Evolutionary conservation across 2,888 invertebrate genomes (phyloP).

Genomic region (Cantharis nigra): DNA sequence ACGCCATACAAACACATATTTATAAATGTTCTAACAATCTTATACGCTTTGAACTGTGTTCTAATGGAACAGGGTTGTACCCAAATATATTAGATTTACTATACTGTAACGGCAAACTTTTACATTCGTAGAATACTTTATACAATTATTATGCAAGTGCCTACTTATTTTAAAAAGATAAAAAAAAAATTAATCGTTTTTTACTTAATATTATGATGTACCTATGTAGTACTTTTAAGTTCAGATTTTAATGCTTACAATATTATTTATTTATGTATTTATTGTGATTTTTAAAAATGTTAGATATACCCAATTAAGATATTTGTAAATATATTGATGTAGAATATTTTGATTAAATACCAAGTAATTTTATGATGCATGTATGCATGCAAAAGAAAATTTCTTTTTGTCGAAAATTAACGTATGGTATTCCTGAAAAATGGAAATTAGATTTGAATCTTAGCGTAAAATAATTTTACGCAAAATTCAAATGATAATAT

Average conservation of each 20-base stretch:
- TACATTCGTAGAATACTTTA: conserved; percentile 17
- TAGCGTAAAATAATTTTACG: too few relatives aligned
- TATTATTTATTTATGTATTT: not conserved
- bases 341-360: not conserved
- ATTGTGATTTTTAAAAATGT: not conserved
- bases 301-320: not conserved
- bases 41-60: conserved; percentile 35
- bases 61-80: conserved; percentile 32
- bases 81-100: conserved; percentile 22
- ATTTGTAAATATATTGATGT: not conserved
- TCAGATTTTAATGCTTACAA: not conserved
- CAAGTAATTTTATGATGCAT: not conserved
- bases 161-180: conserved; percentile 23
- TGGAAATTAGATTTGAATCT: too few relatives aligned
- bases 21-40: conserved; percentile 25
- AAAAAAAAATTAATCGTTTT: conserved; percentile 9
- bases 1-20: conserved; percentile 19
- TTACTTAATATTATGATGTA: not conserved
- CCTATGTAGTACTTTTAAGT: not conserved
- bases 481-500: too few relatives aligned
- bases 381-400: not conserved
- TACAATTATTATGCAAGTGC: conserved; percentile 31
- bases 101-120: conserved; percentile 22
- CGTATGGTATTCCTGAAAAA: too few relatives aligned
- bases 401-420: not conserved